Conservation (phyloP, 2,888 invertebrate species). For the Agonopterix heracliana region DNA sequence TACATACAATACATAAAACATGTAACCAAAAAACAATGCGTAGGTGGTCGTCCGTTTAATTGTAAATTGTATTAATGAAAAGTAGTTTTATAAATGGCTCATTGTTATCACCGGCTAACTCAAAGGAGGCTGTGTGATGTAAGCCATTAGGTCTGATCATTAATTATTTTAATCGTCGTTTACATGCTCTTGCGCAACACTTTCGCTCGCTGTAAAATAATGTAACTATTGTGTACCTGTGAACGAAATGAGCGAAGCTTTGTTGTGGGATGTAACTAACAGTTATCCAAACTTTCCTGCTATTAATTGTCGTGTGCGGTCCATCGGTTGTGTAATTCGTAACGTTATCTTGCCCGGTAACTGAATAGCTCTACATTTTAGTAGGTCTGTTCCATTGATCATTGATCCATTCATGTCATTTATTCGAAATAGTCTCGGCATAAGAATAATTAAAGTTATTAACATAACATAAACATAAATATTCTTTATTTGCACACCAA, state of each 20-base stretch:
- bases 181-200: conserved; percentile 56
- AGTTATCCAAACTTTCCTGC: conserved; percentile 38
- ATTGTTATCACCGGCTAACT: conserved; percentile 33
- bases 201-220: conserved; percentile 66
- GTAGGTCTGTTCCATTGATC: too few relatives aligned
- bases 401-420: too few relatives aligned
- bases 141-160: conserved; percentile 59
- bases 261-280: conserved; percentile 50
- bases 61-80: conserved; percentile 25
- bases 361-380: too few relatives aligned
- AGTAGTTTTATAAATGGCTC: conserved; percentile 22
- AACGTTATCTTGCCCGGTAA: too few relatives aligned
- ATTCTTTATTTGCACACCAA: too few relatives aligned
- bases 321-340: conserved; percentile 22
- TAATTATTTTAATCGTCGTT: conserved; percentile 68
- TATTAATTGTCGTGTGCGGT: conserved; percentile 40
- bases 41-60: conserved; percentile 16
- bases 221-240: conserved; percentile 57
- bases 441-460: too few relatives aligned
- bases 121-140: conserved; percentile 44
- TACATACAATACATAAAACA: too few relatives aligned
- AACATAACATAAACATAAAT: too few relatives aligned
- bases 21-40: too few relatives aligned
- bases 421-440: too few relatives aligned
- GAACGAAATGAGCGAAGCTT: conserved; percentile 61